Percentiles rank a stretch among this genome's conserved stretches.
These are phyloP conservation scores for Oedothorax gibbosus DNA, from an alignment of 1,140 invertebrate genomes.

Conservation along the genomic window DNA sequence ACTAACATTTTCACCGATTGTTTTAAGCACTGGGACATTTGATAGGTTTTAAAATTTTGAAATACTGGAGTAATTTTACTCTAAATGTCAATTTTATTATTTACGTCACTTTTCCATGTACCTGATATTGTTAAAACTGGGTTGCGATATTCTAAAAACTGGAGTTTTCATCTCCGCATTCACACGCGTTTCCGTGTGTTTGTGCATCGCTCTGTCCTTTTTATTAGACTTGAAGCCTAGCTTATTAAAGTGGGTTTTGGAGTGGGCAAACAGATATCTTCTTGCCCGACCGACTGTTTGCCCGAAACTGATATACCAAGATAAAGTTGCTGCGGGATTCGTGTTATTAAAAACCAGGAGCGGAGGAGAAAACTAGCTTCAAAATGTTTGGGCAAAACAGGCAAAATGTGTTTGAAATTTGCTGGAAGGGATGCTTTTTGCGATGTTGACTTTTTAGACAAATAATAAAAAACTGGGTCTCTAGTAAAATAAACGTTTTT, in stretches of 20 bases:
- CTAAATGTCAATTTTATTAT: too few species aligned
- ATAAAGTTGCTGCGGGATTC: not conserved
- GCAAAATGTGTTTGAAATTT: conserved; percentile 57
- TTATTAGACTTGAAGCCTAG: conserved; percentile 43
- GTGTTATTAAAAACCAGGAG: conserved; percentile 54
- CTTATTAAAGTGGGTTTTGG: conserved; percentile 54
- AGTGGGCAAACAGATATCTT: conserved; percentile 58
- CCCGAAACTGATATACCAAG: conserved; percentile 46
- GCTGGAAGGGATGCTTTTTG: conserved; percentile 26
- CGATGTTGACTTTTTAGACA: not conserved
- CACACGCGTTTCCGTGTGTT: conserved; percentile 38
- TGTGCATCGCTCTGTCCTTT: conserved; percentile 55
- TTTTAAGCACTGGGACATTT: too few species aligned
- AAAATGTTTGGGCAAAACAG: conserved; percentile 50
- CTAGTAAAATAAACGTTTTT: conserved; percentile 4
- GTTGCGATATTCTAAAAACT: not conserved
- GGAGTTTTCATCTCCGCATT: not conserved
- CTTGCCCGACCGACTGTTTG: conserved; percentile 43
- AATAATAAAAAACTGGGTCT: not conserved
- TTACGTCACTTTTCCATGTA: too few species aligned
- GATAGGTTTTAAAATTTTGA: too few species aligned
- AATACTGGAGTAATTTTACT: too few species aligned
- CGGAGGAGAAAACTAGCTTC: conserved; percentile 12
- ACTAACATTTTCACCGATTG: too few species aligned
- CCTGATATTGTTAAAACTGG: not conserved